These are phyloP conservation scores for Drosophila santomea DNA, from an alignment of 1,140 invertebrate genomes.

Conservation along the genomic window DNA sequence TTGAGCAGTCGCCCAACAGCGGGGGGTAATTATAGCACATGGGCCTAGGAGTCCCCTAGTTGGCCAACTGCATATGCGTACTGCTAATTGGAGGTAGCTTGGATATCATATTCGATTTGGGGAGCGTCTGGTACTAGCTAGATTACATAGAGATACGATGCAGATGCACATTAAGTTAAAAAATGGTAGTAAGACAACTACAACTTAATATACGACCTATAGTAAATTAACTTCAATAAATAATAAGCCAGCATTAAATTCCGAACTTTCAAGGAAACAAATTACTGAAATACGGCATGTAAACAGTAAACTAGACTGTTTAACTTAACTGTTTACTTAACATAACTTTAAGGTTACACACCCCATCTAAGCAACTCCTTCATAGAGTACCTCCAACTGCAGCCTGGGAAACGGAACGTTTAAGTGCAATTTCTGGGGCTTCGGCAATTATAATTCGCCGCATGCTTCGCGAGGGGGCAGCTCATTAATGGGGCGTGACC, in stretches of 20 bases:
- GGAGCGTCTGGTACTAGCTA: too few species aligned
- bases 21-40: slow-evolving; percentile 42
- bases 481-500: slow-evolving; percentile 52
- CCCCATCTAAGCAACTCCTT: too few species aligned
- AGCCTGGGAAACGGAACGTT: slow-evolving; percentile 42
- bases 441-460: slow-evolving; percentile 45
- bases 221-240: too few species aligned
- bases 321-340: neutral
- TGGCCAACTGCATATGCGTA: slow-evolving; percentile 5
- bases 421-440: slow-evolving; percentile 20
- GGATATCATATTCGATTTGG: neutral
- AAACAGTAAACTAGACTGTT: neutral
- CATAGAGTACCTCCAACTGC: neutral
- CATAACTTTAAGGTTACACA: neutral
- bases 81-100: neutral
- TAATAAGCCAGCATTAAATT: too few species aligned
- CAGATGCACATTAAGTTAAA: too few species aligned
- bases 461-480: neutral
- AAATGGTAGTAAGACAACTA: too few species aligned
- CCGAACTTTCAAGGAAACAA: too few species aligned
- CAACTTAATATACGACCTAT: too few species aligned
- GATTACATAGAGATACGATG: too few species aligned
- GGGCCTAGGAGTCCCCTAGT: slow-evolving; percentile 19
- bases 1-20: slow-evolving; percentile 3
- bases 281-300: too few species aligned